phyloP scores from a whole-genome alignment of 2,797 vertebrate genomes.

The Scolopax rusticola region DNA sequence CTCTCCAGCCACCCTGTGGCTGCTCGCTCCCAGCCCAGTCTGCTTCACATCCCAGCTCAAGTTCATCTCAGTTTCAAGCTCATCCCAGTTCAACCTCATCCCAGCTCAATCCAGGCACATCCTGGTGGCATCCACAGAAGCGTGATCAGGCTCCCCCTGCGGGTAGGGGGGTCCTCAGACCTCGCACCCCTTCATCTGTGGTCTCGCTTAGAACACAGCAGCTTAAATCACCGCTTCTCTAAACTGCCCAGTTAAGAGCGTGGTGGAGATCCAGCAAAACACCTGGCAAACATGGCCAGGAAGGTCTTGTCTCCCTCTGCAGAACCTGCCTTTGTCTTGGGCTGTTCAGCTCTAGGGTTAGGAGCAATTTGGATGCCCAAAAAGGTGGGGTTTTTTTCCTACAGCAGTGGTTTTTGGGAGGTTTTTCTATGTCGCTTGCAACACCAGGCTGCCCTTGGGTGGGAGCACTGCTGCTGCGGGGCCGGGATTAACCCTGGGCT shows the following conservation, averaged over 20 bases:
- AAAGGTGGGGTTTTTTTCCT: background rate
- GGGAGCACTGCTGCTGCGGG: background rate
- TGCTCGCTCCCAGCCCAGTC: background rate
- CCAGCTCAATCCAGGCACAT: background rate
- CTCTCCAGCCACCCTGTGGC: slow-evolving; percentile 74
- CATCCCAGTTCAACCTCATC: background rate
- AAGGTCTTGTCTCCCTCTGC: background rate
- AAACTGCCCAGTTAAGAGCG: background rate
- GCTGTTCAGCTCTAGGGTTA: background rate
- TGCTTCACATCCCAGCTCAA: background rate
- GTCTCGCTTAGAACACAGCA: background rate
- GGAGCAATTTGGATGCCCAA: background rate
- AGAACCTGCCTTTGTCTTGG: background rate
- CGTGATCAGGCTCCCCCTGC: rapidly evolving
- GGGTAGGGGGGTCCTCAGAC: background rate
- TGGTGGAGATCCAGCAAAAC: background rate
- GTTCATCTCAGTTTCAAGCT: background rate
- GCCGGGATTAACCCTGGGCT: background rate
- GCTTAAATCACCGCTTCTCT: background rate
- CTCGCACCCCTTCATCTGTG: background rate
- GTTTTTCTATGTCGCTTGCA: background rate
- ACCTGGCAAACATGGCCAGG: background rate
- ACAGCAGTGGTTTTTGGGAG: background rate
- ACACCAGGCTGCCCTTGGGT: background rate
- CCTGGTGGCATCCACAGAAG: background rate